Conservation (phyloP, 2,888 invertebrate species). For the Lasioglossum oenotherae region DNA sequence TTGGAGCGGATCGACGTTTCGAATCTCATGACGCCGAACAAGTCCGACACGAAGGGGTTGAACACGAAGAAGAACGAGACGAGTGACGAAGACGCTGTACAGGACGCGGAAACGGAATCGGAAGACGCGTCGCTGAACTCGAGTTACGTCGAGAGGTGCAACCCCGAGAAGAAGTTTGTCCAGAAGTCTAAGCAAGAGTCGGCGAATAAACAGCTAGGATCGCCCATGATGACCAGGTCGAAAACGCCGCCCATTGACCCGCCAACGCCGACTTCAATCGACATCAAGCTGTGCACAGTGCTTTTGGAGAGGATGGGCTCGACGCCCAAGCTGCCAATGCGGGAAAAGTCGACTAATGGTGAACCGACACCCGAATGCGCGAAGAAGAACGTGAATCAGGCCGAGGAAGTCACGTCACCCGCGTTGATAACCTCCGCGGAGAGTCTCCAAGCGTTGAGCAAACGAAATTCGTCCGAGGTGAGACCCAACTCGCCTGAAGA, state of each 20-base stretch:
- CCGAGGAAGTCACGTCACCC: slow-evolving; percentile 46
- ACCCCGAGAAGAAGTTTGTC: not conserved
- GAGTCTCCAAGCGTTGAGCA: slow-evolving; percentile 15
- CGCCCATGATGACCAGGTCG: not conserved
- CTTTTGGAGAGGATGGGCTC: not conserved
- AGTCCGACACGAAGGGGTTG: slow-evolving; percentile 16
- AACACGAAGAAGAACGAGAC: not conserved
- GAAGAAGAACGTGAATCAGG: not conserved
- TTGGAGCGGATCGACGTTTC: slow-evolving; percentile 73
- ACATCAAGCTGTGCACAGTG: slow-evolving; percentile 1
- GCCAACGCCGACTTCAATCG: rapidly evolving
- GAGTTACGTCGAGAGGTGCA: not conserved
- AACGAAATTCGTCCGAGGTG: slow-evolving; percentile 41
- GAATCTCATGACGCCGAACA: not conserved
- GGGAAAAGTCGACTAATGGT: not conserved
- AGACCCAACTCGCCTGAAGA: slow-evolving; percentile 58
- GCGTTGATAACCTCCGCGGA: slow-evolving; percentile 13
- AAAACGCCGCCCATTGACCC: not conserved
- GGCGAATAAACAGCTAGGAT: not conserved
- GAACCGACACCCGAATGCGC: not conserved
- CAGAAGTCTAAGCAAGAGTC: not conserved
- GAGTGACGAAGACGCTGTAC: not conserved
- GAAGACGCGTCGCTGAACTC: not conserved
- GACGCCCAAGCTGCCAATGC: not conserved
- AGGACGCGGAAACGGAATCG: not conserved